Base-by-base conservation (phyloP, 2,797 vertebrate species). In the Spheniscus humboldti region DNA sequence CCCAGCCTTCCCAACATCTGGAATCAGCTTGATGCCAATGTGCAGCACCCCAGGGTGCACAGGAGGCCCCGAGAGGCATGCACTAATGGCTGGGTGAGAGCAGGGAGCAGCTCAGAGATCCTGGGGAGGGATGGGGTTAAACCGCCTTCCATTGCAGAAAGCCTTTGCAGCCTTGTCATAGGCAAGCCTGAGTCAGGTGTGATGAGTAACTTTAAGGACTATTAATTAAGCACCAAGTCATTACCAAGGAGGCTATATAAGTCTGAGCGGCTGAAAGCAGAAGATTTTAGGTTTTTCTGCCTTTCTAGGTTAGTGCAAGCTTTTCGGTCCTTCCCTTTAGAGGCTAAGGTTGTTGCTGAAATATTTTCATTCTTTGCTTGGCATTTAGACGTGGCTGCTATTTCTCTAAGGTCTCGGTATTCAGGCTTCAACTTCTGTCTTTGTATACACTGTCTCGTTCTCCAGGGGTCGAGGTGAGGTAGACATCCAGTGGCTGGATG, bases 361-460 rank as follows among this genome's bases (percentile, higher is more conserved):
- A 18, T 11, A 4, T 35, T 63, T n/a, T 22, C 9, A 5, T 24
- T 43, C 55, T 63, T 35, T 19, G 19, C 37, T n/a, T 68, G 69
- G 48, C 11, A 12, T 68, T 88, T 63, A 35, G 43, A 37, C 0
- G 6, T 52, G 60, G 60, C 17, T 45, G 22, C 39, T 73, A 0
- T 43, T 63, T 37, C 66, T 78, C 41, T 33, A 37, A 53, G 25
- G 48, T 62, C 43, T 56, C 0, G 0, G 24, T 10, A 30, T n/a
- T 47, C 10, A 60, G 57, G 9, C 10, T 72, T 87, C 18, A 27
- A 10, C 18, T n/a, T 31, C 28, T 33, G n/a, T 8, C 25, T 72
- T 22, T 27, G 31, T 22, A 5, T 6, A 2, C 1, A 0, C 37
- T 8, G 19, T 16, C 39, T 28, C 5, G 0, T 57, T 53, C 62